These are phyloP conservation scores for Phthorimaea operculella DNA, from an alignment of 1,140 invertebrate genomes.

Conservation along the genomic window DNA sequence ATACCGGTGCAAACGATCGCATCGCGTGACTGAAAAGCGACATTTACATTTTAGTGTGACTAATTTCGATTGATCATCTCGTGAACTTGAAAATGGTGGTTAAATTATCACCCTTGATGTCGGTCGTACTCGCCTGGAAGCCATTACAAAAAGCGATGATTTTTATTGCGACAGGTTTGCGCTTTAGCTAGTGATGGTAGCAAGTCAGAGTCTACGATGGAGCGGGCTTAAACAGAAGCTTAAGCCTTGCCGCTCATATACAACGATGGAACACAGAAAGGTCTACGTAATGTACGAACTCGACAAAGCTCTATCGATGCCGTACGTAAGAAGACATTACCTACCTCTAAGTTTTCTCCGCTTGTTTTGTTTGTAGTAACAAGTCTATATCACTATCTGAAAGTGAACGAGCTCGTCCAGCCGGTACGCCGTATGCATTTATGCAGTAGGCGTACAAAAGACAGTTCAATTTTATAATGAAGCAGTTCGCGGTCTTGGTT, in stretches of 20 bases:
- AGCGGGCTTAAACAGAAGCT: no score
- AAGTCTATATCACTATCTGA: slow-evolving; percentile 1
- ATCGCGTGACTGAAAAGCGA: slow-evolving; percentile 37
- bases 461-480: slow-evolving; percentile 47
- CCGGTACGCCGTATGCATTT: slow-evolving; percentile 23
- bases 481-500: slow-evolving; percentile 35
- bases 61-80: slow-evolving; percentile 27
- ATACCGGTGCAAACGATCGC: slow-evolving; percentile 26
- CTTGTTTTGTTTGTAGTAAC: not conserved
- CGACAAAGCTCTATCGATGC: no score
- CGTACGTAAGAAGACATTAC: not conserved
- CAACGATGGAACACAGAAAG: no score
- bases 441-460: slow-evolving; percentile 40
- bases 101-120: not conserved
- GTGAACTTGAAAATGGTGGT: not conserved
- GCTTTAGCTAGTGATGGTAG: no score
- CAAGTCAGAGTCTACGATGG: no score
- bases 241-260: no score
- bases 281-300: no score
- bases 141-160: no score
- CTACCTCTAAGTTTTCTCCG: no score
- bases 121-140: not conserved
- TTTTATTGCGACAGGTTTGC: no score
- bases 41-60: slow-evolving; percentile 36
- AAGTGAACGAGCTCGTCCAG: slow-evolving; percentile 13